Evolutionary conservation across 92 coral and sea anemone species (phyloP).

Genomic region (Paramuricea clavata): DNA sequence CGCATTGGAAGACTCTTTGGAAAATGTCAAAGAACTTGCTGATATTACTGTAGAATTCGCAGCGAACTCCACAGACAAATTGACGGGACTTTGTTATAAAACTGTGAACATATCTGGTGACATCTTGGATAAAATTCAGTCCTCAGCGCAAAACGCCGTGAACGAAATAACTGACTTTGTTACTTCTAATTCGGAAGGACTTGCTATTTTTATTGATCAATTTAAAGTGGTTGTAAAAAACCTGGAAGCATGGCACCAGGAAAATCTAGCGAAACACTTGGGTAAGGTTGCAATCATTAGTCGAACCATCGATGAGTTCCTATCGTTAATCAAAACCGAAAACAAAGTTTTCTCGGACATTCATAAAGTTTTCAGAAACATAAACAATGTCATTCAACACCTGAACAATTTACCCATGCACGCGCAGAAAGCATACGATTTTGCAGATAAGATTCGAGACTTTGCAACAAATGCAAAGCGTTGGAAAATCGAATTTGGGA

Average conservation of each 20-base stretch:
- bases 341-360: conserved; percentile 79
- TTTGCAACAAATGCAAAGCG: conserved; percentile 78
- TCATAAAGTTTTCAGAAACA: conserved; percentile 70
- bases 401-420: conserved; percentile 80
- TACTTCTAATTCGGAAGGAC: conserved; percentile 75
- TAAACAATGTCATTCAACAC: conserved; percentile 74
- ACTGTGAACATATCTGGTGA: conserved; percentile 81
- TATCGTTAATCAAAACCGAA: conserved; percentile 80
- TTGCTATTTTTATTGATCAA: conserved; percentile 64
- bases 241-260: conserved; percentile 85
- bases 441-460: conserved; percentile 81
- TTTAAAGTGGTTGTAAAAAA: conserved; percentile 80
- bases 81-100: conserved; percentile 77
- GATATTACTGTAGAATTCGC: conserved; percentile 81
- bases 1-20: conserved; percentile 71
- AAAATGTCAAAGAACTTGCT: conserved; percentile 73
- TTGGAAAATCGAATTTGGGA: conserved; percentile 76
- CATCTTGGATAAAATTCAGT: conserved; percentile 82
- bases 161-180: conserved; percentile 72
- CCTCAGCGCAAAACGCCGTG: conserved; percentile 74
- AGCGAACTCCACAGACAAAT: conserved; percentile 77
- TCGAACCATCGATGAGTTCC: conserved; percentile 78
- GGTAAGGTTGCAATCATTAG: conserved; percentile 83
- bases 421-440: conserved; percentile 82
- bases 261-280: conserved; percentile 76